A percentile compares a stretch with the other conserved stretches of the same genome.
phyloP scores from a whole-genome alignment of 2,888 invertebrate genomes.

The Drosophila antonietae region DNA sequence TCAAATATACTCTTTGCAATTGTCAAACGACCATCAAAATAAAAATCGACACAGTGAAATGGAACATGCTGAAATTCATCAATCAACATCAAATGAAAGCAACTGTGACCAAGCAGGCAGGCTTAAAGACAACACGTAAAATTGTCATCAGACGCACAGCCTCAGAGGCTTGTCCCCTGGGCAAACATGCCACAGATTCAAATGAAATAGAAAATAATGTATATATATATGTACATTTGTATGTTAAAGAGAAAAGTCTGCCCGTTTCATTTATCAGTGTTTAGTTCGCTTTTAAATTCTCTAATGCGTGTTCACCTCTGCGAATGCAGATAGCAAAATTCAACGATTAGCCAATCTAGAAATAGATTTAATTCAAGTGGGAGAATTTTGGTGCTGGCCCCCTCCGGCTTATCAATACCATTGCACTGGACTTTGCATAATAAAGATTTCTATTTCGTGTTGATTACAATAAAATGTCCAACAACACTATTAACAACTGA shows the following conservation, averaged over 20 bases:
- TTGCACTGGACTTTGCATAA: slow-evolving; percentile 34
- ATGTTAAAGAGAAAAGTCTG: neutral
- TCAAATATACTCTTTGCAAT: neutral
- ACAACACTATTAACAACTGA: slow-evolving; percentile 11
- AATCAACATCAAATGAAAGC: slow-evolving; percentile 50
- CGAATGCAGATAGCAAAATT: neutral
- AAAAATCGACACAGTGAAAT: slow-evolving; percentile 5
- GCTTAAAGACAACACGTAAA: slow-evolving; percentile 15
- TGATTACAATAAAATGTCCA: slow-evolving; percentile 27
- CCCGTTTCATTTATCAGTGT: neutral
- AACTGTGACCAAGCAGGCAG: slow-evolving; percentile 35
- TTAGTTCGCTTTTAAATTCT: neutral
- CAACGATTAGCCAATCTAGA: slow-evolving; percentile 14
- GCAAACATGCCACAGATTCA: neutral
- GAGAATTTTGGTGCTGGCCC: neutral
- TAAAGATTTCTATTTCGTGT: slow-evolving; percentile 22
- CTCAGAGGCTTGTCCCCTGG: neutral
- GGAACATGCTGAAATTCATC: slow-evolving; percentile 32
- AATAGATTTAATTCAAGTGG: slow-evolving; percentile 17
- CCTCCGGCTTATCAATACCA: slow-evolving; percentile 28
- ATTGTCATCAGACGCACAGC: neutral
- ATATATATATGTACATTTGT: too few relatives aligned
- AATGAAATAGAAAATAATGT: neutral
- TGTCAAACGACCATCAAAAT: neutral
- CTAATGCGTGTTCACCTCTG: neutral